Evolutionary conservation across 2,113 vertebrate species (phyloP).

Genomic region (Neotragus pygmaeus): DNA sequence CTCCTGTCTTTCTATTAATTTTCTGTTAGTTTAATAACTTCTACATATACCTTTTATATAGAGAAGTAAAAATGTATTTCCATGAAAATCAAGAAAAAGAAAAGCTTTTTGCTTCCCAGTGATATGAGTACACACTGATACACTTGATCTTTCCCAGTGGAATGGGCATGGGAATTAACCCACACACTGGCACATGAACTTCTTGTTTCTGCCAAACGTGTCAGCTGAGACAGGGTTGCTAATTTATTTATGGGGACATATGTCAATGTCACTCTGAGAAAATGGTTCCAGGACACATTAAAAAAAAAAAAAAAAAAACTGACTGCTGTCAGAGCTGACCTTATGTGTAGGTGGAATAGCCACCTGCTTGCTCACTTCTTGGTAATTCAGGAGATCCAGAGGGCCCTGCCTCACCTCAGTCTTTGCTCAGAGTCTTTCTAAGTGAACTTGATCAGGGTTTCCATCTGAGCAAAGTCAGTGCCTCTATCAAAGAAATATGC

Average conservation of each 20-base stretch:
- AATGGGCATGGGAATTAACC: slow-evolving; percentile 48
- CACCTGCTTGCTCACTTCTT: slow-evolving; percentile 13
- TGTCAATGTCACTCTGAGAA: slow-evolving; percentile 70
- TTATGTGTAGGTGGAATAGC: slow-evolving; percentile 24
- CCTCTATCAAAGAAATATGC: background rate
- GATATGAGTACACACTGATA: background rate
- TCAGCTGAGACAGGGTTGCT: slow-evolving; percentile 64
- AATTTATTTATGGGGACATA: slow-evolving; percentile 74
- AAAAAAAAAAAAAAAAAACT: background rate
- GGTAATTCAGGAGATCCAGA: background rate
- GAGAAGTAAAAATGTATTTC: slow-evolving; percentile 24
- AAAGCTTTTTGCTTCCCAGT: background rate
- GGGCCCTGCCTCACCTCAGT: background rate
- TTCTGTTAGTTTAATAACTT: slow-evolving; percentile 14
- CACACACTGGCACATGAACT: slow-evolving; percentile 57
- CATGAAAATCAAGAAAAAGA: background rate
- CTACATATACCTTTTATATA: background rate
- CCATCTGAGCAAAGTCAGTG: background rate
- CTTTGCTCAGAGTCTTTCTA: background rate
- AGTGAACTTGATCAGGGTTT: background rate
- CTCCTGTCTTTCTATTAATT: background rate
- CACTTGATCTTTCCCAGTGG: slow-evolving; percentile 39
- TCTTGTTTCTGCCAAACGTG: slow-evolving; percentile 67
- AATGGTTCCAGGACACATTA: slow-evolving; percentile 35
- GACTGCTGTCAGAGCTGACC: slow-evolving; percentile 32